Evolutionary conservation across 37 sponge, comb jelly and placozoan genomes (phyloP), one percentile per base, ranked within the genome.

Genomic region (Eunapius fragilis): DNA sequence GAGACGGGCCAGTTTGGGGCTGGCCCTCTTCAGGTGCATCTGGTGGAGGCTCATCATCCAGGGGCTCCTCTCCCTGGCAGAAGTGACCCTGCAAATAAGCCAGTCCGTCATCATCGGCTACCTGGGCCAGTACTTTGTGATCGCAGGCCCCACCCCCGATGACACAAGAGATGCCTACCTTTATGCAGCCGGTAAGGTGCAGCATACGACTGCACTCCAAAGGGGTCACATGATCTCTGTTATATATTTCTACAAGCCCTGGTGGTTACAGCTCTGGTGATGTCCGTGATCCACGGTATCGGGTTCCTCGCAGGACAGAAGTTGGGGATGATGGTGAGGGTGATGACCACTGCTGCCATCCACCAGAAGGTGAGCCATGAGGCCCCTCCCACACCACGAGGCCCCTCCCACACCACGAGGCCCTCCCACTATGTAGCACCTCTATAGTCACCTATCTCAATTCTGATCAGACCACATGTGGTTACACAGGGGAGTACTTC

Each of bases 341-440:
- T 92, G 72, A 85, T 81, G 36, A 28, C 72, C 22, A 85, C 85
- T 14, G 27, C 80, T 24, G 89, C 92, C 72, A 87, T 92, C 25
- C 81, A 92, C 49, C 80, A 88, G 25, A 92, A 92, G 84, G 92
- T 92, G 70, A 41, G 68, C 58, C 22, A 19, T 58, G 58, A 58
- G 58, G 6, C 58, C 22, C 58, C 58, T 58, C 58, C 58, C 58
- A 58, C 58, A 58, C 14, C 58, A 58, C 14, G 22, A 58, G 17
- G 58, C 58, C 58, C 58, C 58, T 58, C 58, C 58, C 17, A 58
- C 58, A 17, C 14, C n/a, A n/a, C n/a, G n/a, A n/a, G n/a, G 58
- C 22, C 6, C 14, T 17, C 14, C 6, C 58, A 17, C 58, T 58
- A 58, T 58, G 14, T 58, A 17, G 58, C 14, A 58, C 14, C 58